These are phyloP conservation scores for Philopedon plagiatum DNA, from an alignment of 2,888 invertebrate species.

Conservation along the genomic window DNA sequence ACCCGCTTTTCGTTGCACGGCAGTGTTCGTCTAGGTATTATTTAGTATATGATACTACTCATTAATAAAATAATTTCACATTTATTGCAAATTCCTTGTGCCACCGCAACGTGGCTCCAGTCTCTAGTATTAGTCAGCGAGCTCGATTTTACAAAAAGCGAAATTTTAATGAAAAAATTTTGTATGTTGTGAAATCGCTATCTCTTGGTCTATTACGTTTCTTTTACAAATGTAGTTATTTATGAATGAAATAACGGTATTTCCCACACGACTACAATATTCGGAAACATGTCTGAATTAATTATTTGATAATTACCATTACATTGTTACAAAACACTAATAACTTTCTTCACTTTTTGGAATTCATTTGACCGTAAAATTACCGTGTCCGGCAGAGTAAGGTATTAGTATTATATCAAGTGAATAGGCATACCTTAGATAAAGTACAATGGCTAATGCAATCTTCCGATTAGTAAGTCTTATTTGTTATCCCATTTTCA, in stretches of 20 bases:
- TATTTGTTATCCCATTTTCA: background rate
- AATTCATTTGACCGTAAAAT: slow-evolving; percentile 22
- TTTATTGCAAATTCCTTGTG: too few relatives aligned
- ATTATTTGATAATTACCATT: slow-evolving; percentile 7
- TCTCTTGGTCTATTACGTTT: too few relatives aligned
- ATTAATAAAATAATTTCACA: too few relatives aligned
- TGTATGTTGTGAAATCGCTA: too few relatives aligned
- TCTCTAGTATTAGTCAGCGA: too few relatives aligned
- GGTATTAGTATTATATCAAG: too few relatives aligned
- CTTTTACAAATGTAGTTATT: background rate
- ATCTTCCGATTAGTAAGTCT: slow-evolving; percentile 5
- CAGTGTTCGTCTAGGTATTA: too few relatives aligned
- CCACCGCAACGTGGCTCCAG: too few relatives aligned
- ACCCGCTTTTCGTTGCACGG: too few relatives aligned
- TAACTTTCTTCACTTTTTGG: slow-evolving; percentile 26
- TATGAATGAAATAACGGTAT: slow-evolving; percentile 14
- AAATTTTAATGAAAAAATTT: too few relatives aligned
- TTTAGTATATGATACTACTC: too few relatives aligned
- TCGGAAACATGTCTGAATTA: background rate
- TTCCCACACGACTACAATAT: background rate
- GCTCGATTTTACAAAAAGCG: too few relatives aligned
- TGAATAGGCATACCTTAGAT: slow-evolving; percentile 14
- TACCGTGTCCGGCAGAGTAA: background rate
- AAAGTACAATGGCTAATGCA: background rate
- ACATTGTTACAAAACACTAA: slow-evolving; percentile 7